Evolutionary conservation across 1,140 invertebrate genomes (phyloP).

Genomic region (Bombus vancouverensis): DNA sequence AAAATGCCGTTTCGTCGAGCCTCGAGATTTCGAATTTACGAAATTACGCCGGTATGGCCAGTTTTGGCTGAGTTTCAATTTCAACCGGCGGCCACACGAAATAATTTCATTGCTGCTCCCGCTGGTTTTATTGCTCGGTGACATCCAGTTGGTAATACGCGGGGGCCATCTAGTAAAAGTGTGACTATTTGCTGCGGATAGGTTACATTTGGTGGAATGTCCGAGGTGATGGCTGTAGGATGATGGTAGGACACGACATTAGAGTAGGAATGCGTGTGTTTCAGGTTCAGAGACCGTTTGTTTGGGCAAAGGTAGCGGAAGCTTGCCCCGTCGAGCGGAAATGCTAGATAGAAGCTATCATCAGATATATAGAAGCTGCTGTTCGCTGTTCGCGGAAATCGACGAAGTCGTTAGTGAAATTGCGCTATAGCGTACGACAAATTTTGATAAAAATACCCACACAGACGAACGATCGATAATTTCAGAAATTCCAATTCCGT

Average conservation of each 20-base stretch:
- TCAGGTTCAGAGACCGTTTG: constrained; percentile 51
- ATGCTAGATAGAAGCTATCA: constrained; percentile 17
- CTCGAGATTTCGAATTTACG: constrained; percentile 21
- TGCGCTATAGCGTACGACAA: background rate
- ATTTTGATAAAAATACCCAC: background rate
- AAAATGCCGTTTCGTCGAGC: background rate
- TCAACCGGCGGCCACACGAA: constrained; percentile 1
- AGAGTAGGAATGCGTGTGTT: constrained; percentile 48
- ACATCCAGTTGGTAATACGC: background rate
- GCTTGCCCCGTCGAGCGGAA: constrained; percentile 53
- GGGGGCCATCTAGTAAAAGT: background rate
- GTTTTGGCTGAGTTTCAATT: constrained; percentile 15
- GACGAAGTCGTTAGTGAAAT: background rate
- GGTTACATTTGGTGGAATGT: background rate
- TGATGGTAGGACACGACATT: constrained; percentile 52
- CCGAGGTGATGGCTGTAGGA: background rate
- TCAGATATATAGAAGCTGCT: background rate
- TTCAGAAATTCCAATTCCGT: too few relatives aligned
- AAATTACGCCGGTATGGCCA: background rate
- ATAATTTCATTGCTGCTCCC: constrained; percentile 26
- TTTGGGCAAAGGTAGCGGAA: constrained; percentile 57
- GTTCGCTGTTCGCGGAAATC: background rate
- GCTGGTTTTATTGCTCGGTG: background rate
- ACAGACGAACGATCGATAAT: background rate
- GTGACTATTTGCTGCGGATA: background rate